Evolutionary conservation across 2,888 invertebrate genomes (phyloP).

Genomic region (Clunio marinus): DNA sequence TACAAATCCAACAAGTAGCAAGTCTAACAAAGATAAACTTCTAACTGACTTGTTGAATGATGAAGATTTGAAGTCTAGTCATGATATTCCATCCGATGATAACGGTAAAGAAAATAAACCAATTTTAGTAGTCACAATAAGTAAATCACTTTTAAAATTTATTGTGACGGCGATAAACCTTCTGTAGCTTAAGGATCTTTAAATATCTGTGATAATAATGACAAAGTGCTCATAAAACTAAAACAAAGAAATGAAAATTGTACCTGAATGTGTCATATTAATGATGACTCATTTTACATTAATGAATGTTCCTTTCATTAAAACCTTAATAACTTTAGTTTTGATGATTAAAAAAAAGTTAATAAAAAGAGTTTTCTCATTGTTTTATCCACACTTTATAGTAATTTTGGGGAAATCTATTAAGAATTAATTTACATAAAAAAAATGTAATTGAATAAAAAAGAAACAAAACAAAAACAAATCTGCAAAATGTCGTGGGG

Average conservation of each 20-base stretch:
- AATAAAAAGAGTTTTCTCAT: slow-evolving; percentile 14
- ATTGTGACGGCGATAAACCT: not conserved
- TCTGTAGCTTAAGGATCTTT: slow-evolving; percentile 1
- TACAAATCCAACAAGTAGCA: not conserved
- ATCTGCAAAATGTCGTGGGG: not conserved
- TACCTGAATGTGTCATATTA: not conserved
- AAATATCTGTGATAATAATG: not conserved
- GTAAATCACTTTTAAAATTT: not conserved
- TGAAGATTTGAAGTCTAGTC: slow-evolving; percentile 35
- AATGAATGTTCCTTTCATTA: slow-evolving; percentile 9
- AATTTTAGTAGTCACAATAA: slow-evolving; percentile 22
- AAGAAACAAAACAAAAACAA: not conserved
- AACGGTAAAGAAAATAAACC: slow-evolving; percentile 35
- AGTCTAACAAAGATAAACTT: slow-evolving; percentile 23
- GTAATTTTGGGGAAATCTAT: not conserved
- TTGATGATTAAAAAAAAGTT: not conserved
- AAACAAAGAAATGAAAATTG: slow-evolving; percentile 18
- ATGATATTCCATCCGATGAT: slow-evolving; percentile 29
- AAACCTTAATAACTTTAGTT: not conserved
- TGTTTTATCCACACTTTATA: no score
- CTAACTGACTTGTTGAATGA: slow-evolving; percentile 21
- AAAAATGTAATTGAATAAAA: slow-evolving; percentile 12
- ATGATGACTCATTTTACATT: not conserved
- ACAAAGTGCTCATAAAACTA: not conserved
- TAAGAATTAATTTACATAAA: not conserved